phyloP scores from a whole-genome alignment of 2,888 invertebrate genomes.

The Disparrhopalites patrizii region DNA sequence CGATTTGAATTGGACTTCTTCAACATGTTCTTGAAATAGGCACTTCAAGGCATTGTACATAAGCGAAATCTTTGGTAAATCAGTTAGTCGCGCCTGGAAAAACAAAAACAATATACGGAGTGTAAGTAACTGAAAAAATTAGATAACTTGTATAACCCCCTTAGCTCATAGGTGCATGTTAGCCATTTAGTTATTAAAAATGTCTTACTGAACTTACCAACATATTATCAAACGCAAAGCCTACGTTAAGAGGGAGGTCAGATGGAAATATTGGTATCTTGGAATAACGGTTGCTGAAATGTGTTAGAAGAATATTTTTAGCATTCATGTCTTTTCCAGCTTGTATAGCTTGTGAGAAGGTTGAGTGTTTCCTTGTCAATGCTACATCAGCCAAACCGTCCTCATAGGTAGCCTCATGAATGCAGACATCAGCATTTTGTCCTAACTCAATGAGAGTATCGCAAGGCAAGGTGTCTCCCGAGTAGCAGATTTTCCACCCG shows the following conservation, averaged over 20 bases:
- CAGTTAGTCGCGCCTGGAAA: slow-evolving; percentile 61
- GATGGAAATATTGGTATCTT: slow-evolving; percentile 70
- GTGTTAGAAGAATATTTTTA: slow-evolving; percentile 79
- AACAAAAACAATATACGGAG: slow-evolving; percentile 44
- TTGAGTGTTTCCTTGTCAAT: slow-evolving; percentile 76
- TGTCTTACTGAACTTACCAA: slow-evolving; percentile 57
- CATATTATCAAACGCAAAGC: slow-evolving; percentile 94
- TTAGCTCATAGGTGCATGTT: no score
- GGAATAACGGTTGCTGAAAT: slow-evolving; percentile 94
- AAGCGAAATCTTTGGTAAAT: slow-evolving; percentile 66
- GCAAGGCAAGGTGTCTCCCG: slow-evolving; percentile 93
- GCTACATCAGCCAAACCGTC: slow-evolving; percentile 79
- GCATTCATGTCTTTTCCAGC: slow-evolving; percentile 72
- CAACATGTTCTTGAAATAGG: slow-evolving; percentile 77
- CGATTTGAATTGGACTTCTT: slow-evolving; percentile 69
- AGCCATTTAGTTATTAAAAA: no score
- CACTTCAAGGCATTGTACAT: slow-evolving; percentile 73
- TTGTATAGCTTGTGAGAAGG: slow-evolving; percentile 73
- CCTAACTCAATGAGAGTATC: slow-evolving; percentile 70
- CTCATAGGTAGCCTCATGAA: slow-evolving; percentile 98
- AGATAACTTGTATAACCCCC: no score
- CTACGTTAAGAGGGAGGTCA: slow-evolving; percentile 64
- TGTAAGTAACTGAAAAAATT: no score
- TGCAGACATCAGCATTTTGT: slow-evolving; percentile 73
- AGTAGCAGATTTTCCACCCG: slow-evolving; percentile 79